These are phyloP conservation scores for Caenorhabditis imperialis DNA, from an alignment of 2,888 invertebrate genomes.

Conservation along the genomic window DNA sequence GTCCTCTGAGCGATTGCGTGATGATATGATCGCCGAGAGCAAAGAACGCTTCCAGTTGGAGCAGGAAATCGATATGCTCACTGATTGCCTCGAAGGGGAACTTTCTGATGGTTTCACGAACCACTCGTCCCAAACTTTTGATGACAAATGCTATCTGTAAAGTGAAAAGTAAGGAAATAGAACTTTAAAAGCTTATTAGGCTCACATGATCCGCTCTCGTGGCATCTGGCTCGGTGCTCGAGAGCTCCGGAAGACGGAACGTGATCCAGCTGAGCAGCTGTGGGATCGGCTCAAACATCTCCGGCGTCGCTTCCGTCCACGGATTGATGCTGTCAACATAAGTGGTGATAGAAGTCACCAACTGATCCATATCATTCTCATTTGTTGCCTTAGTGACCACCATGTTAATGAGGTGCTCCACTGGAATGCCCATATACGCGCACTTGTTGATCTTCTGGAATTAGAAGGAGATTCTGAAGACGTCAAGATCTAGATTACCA, in stretches of 20 bases:
- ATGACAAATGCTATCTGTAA: slow-evolving; percentile 43
- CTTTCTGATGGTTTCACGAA: slow-evolving; percentile 36
- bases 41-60: slow-evolving; percentile 49
- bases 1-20: slow-evolving; percentile 42
- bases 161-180: neutral
- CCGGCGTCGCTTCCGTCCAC: slow-evolving; percentile 24
- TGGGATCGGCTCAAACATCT: slow-evolving; percentile 34
- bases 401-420: slow-evolving; percentile 10
- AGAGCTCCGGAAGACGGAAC: slow-evolving; percentile 23
- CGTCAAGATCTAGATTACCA: too few species aligned
- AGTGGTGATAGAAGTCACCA: slow-evolving; percentile 23
- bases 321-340: slow-evolving; percentile 21
- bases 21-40: slow-evolving; percentile 39
- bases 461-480: too few species aligned
- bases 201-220: slow-evolving; percentile 41
- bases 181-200: neutral
- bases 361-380: slow-evolving; percentile 7
- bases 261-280: slow-evolving; percentile 34
- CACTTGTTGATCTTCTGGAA: slow-evolving; percentile 41
- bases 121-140: slow-evolving; percentile 25
- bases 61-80: slow-evolving; percentile 25
- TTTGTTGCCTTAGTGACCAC: slow-evolving; percentile 10
- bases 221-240: slow-evolving; percentile 15
- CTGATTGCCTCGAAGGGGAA: slow-evolving; percentile 26
- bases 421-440: slow-evolving; percentile 28